phyloP scores from a whole-genome alignment of 2,888 invertebrate genomes.

The Drosophila aldrichi region DNA sequence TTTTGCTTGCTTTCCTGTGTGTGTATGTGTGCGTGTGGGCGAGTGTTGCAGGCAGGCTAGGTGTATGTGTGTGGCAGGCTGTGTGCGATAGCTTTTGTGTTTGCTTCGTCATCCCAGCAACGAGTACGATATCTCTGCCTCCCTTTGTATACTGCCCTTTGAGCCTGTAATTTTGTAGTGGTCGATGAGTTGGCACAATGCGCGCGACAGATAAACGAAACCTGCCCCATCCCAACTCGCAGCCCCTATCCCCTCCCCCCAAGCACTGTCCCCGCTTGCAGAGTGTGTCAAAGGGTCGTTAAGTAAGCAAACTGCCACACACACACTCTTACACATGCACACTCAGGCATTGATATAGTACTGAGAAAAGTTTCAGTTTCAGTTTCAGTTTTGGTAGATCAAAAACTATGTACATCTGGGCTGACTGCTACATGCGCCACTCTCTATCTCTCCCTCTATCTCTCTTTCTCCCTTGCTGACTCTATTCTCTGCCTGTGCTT shows the following conservation, averaged over 20 bases:
- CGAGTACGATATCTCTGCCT: conserved; percentile 49
- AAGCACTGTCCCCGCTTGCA: conserved; percentile 7
- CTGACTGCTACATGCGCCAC: background rate
- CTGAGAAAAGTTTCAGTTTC: conserved; percentile 66
- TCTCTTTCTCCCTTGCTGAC: background rate
- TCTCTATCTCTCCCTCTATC: background rate
- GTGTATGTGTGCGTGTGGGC: conserved; percentile 28
- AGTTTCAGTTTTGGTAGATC: conserved; percentile 64
- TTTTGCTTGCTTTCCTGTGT: conserved; percentile 43
- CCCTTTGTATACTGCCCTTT: conserved; percentile 9
- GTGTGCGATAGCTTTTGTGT: conserved; percentile 67
- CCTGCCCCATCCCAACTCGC: background rate
- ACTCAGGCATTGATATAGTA: conserved; percentile 16
- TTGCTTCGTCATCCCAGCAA: conserved; percentile 67
- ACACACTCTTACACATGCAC: conserved; percentile 11
- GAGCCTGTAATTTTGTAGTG: conserved; percentile 53
- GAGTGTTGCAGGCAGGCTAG: conserved; percentile 16
- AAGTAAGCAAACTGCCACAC: conserved; percentile 67
- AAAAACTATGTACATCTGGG: conserved; percentile 49
- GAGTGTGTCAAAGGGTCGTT: conserved; percentile 77
- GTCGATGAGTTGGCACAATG: conserved; percentile 70
- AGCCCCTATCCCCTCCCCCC: conserved; percentile 10
- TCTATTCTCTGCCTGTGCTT: background rate
- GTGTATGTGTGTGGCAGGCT: conserved; percentile 43
- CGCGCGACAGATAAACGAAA: conserved; percentile 65